phyloP scores from a whole-genome alignment of 2,113 vertebrate species.

The Potamarius usumacintae region DNA sequence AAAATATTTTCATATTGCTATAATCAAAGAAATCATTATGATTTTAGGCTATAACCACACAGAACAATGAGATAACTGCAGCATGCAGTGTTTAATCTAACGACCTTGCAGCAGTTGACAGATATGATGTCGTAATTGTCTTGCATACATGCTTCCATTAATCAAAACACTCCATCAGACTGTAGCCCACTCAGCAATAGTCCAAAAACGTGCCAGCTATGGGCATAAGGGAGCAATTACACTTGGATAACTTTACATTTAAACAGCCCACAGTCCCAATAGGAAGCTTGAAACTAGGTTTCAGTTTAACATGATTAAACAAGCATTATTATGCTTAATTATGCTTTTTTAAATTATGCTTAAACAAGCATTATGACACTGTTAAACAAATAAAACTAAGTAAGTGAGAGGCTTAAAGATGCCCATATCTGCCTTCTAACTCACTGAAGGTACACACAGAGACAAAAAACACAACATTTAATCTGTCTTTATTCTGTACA shows the following conservation, averaged over 20 bases:
- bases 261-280: constrained; percentile 40
- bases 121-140: not conserved
- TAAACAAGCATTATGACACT: not conserved
- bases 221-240: constrained; percentile 3
- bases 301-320: constrained; percentile 26
- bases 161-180: constrained; percentile 2
- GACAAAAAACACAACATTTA: not conserved
- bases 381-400: constrained; percentile 23
- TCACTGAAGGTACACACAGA: not conserved
- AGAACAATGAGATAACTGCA: not conserved
- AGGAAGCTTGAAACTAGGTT: constrained; percentile 31
- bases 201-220: not conserved
- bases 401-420: not conserved
- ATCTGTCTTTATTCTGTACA: not conserved
- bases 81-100: not conserved
- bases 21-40: too few relatives aligned
- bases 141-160: not conserved
- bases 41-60: not conserved
- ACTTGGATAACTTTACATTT: constrained; percentile 16
- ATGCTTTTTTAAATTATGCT: too few relatives aligned
- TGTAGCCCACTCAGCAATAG: not conserved
- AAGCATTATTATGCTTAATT: not conserved
- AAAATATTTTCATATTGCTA: not conserved
- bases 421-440: not conserved
- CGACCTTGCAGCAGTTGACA: not conserved